phyloP scores from a whole-genome alignment of 2,888 invertebrate genomes.

The Folsomia manolachei region DNA sequence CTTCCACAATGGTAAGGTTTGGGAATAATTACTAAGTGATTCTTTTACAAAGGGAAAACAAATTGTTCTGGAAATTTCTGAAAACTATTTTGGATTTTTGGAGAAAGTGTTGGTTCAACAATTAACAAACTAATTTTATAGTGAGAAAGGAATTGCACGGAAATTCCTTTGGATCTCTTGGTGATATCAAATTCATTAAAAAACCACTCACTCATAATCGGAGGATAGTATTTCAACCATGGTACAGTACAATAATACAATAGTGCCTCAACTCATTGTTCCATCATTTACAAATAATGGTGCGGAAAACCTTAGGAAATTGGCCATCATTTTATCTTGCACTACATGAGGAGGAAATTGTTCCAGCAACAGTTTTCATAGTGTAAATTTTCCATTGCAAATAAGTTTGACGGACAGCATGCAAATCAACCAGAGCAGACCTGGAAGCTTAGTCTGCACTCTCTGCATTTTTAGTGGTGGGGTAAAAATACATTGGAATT shows the following conservation, averaged over 20 bases:
- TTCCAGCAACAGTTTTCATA: no score
- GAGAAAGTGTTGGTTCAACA: not conserved
- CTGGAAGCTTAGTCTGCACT: no score
- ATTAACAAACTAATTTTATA: not conserved
- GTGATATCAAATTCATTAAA: not conserved
- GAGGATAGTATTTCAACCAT: not conserved
- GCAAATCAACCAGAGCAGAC: no score
- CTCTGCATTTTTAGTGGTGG: no score
- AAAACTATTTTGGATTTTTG: not conserved
- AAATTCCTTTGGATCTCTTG: not conserved
- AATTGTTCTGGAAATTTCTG: not conserved
- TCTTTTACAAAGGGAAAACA: not conserved
- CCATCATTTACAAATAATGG: not conserved
- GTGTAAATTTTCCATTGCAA: no score
- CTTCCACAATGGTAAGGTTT: constrained; percentile 47
- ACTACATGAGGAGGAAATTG: no score
- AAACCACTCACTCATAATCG: not conserved
- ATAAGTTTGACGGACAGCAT: no score
- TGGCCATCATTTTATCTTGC: not conserved
- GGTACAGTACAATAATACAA: not conserved
- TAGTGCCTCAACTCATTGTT: not conserved
- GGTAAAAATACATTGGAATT: no score
- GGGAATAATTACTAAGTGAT: not conserved
- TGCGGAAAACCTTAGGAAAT: not conserved
- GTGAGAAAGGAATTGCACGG: not conserved